Percentiles rank a stretch among this genome's conserved stretches.
These are phyloP conservation scores for Hydrocynus forskahlii DNA, from an alignment of 2,797 vertebrate species.

Conservation along the genomic window DNA sequence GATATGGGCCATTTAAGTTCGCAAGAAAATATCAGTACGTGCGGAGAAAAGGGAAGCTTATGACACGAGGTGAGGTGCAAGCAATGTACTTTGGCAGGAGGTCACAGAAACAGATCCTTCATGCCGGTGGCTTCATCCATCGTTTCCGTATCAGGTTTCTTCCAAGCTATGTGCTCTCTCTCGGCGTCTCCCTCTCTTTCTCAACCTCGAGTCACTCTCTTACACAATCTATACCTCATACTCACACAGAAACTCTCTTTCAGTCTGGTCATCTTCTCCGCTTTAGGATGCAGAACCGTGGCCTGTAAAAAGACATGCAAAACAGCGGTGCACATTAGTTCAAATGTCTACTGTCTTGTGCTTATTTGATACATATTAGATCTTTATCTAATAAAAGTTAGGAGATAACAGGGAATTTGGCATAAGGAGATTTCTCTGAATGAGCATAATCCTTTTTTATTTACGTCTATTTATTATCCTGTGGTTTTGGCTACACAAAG, in stretches of 20 bases:
- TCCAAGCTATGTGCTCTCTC: conserved; percentile 1
- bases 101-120: conserved; percentile 67
- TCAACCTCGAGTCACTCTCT: not conserved
- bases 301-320: conserved; percentile 71
- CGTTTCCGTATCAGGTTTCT: conserved; percentile 56
- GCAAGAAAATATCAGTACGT: not conserved
- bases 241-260: not conserved
- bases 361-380: not conserved
- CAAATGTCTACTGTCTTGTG: not conserved
- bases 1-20: not conserved
- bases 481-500: conserved; percentile 7
- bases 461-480: not conserved
- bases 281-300: conserved; percentile 81
- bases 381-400: not conserved
- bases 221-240: not conserved
- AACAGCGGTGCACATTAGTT: not conserved
- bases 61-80: not conserved
- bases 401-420: not conserved
- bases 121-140: conserved; percentile 1
- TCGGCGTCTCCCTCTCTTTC: not conserved
- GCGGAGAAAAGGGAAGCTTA: not conserved
- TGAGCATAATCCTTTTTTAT: not conserved
- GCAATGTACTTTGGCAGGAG: conserved; percentile 59
- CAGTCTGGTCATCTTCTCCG: conserved; percentile 66
- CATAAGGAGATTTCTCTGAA: not conserved